Percentiles rank a stretch among this genome's conserved stretches.
Conservation (phyloP, 1,140 invertebrate genomes). For the Battus philenor region DNA sequence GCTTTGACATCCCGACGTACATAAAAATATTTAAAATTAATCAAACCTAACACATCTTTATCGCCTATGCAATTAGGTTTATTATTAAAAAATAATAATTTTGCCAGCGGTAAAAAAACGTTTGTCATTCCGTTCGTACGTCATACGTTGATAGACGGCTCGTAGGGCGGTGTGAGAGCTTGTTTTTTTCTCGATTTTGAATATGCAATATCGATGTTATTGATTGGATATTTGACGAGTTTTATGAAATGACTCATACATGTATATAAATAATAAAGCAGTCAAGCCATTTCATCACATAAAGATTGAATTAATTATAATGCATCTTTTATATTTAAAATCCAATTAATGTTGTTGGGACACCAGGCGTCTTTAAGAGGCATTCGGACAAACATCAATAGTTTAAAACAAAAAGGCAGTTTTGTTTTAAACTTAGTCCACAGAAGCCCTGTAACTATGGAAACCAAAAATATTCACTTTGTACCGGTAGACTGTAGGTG, state of each 20-base stretch:
- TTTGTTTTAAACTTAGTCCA: too few species aligned
- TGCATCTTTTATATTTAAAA: too few species aligned
- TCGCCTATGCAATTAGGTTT: slow-evolving; percentile 4
- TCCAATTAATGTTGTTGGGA: too few species aligned
- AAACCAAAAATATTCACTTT: too few species aligned
- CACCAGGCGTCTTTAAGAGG: too few species aligned
- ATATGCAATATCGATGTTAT: slow-evolving; percentile 65
- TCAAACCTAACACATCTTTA: slow-evolving; percentile 27
- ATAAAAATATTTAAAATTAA: slow-evolving; percentile 30
- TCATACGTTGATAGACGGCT: slow-evolving; percentile 69
- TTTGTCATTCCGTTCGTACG: slow-evolving; percentile 34
- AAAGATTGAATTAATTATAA: too few species aligned
- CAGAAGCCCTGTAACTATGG: too few species aligned
- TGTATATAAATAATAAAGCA: too few species aligned
- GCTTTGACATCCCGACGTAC: slow-evolving; percentile 70
- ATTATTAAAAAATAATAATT: slow-evolving; percentile 19
- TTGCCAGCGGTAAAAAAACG: slow-evolving; percentile 16
- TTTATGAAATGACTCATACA: slow-evolving; percentile 6
- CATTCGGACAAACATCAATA: too few species aligned
- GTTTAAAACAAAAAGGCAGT: too few species aligned
- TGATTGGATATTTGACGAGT: slow-evolving; percentile 55
- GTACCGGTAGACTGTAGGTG: too few species aligned
- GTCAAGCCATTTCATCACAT: too few species aligned
- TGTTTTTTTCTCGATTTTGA: slow-evolving; percentile 51
- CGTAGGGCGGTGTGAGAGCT: slow-evolving; percentile 40